A percentile compares a stretch with the other conserved stretches of the same genome.
phyloP scores from a whole-genome alignment of 2,797 vertebrate species.

The Trematomus bernacchii region DNA sequence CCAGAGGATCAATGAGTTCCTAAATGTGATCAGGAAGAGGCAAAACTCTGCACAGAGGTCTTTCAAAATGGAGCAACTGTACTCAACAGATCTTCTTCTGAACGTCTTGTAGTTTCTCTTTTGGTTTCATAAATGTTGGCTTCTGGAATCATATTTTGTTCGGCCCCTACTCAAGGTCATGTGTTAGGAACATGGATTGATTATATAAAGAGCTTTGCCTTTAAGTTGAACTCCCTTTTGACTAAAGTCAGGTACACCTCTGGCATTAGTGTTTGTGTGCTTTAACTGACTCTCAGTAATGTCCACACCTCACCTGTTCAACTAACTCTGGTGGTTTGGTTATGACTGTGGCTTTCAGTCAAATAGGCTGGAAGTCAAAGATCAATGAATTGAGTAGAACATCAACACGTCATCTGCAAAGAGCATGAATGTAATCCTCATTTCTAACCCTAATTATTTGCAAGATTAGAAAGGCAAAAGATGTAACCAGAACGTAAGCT shows the following conservation, averaged over 20 bases:
- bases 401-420: conserved; percentile 12
- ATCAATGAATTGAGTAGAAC: not conserved
- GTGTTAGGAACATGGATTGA: not conserved
- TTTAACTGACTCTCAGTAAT: too few species aligned
- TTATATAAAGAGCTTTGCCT: too few species aligned
- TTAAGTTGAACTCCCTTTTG: too few species aligned
- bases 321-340: too few species aligned
- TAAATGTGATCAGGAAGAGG: not conserved
- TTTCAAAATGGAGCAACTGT: not conserved
- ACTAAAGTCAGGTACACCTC: too few species aligned
- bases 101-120: not conserved
- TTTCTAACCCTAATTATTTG: too few species aligned
- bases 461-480: too few species aligned
- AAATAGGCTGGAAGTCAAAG: not conserved
- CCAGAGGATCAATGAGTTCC: not conserved
- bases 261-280: too few species aligned
- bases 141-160: not conserved
- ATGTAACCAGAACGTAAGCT: too few species aligned
- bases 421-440: not conserved
- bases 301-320: too few species aligned
- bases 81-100: not conserved
- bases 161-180: not conserved
- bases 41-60: not conserved
- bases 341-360: too few species aligned
- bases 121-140: not conserved